Evolutionary conservation across 2,113 vertebrate genomes (phyloP).

Genomic region (Scalopus aquaticus): DNA sequence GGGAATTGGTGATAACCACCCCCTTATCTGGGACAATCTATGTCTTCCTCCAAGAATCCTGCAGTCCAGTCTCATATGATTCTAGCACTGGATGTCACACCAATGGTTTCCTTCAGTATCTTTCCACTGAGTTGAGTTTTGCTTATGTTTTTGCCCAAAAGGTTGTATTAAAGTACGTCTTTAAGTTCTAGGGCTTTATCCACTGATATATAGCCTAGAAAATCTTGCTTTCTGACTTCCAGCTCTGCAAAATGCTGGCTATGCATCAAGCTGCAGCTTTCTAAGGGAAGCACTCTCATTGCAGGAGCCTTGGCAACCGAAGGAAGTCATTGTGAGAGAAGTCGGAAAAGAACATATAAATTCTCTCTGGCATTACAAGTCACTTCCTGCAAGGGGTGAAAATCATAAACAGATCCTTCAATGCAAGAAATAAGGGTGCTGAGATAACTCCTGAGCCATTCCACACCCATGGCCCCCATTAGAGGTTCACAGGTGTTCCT

Average conservation of each 20-base stretch:
- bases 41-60: background rate
- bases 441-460: background rate
- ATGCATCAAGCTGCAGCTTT: background rate
- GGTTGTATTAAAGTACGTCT: background rate
- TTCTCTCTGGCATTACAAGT: conserved; percentile 15
- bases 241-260: background rate
- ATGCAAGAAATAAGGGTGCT: background rate
- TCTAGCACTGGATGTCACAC: background rate
- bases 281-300: background rate
- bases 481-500: background rate
- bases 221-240: background rate
- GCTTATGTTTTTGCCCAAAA: background rate
- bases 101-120: background rate
- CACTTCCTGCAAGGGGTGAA: conserved; percentile 3
- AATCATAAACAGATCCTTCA: conserved; percentile 53
- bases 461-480: background rate
- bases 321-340: background rate
- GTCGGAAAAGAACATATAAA: conserved; percentile 16
- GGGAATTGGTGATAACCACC: background rate
- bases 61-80: background rate
- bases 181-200: conserved; percentile 4
- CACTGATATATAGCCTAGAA: background rate
- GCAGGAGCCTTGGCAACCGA: background rate
- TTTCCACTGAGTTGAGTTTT: background rate
- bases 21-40: background rate